phyloP scores from a whole-genome alignment of 2,113 vertebrate genomes.

The Daphoenositta chrysoptera region DNA sequence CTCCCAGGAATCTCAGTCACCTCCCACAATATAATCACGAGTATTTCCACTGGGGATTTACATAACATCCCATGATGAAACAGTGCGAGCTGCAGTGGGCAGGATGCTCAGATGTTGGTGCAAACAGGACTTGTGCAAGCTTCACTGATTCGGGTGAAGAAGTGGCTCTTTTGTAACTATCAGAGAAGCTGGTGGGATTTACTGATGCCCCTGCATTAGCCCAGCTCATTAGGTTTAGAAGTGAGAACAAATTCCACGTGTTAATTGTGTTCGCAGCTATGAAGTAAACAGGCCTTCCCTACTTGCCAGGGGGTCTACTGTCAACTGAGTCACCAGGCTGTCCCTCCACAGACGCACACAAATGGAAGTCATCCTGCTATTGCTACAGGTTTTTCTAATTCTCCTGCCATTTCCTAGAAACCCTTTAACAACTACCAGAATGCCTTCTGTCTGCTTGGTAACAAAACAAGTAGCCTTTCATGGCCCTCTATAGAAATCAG shows the following conservation, averaged over 20 bases:
- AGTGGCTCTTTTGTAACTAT: background rate
- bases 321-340: background rate
- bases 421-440: constrained; percentile 15
- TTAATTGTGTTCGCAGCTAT: background rate
- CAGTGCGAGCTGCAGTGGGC: background rate
- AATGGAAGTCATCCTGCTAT: background rate
- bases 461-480: constrained; percentile 30
- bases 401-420: constrained; percentile 33
- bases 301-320: background rate
- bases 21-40: background rate
- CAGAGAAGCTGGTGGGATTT: background rate
- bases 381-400: background rate
- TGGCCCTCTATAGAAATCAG: constrained; percentile 14
- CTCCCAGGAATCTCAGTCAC: background rate
- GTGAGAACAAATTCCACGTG: background rate
- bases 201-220: background rate
- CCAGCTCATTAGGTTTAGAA: background rate
- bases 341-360: background rate
- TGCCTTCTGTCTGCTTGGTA: background rate
- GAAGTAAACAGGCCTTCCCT: background rate
- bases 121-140: background rate
- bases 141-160: background rate
- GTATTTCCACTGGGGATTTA: background rate
- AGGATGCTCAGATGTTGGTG: background rate
- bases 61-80: background rate